Percentiles rank a stretch among this genome's conserved stretches.
Conservation (phyloP, 2,888 invertebrate genomes). For the Cantharis flavilabris region DNA sequence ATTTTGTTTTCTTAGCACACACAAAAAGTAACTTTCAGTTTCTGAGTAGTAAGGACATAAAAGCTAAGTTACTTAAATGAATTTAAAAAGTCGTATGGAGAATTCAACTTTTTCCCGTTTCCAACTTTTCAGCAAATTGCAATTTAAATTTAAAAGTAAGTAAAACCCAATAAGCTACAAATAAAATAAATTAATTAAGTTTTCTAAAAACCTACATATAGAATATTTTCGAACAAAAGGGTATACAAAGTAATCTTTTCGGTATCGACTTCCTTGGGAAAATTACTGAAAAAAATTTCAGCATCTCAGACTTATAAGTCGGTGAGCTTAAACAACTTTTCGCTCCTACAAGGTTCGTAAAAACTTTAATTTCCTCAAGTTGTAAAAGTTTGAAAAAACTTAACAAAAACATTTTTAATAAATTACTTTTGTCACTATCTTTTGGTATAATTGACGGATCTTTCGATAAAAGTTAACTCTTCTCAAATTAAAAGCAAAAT, state of each 20-base stretch:
- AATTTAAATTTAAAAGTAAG: background rate
- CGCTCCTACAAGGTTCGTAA: background rate
- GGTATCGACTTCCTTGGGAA: background rate
- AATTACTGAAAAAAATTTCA: background rate
- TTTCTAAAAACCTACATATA: background rate
- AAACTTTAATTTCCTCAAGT: background rate
- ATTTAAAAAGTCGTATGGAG: background rate
- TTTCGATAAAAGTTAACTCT: background rate
- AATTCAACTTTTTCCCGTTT: background rate
- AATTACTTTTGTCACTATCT: background rate
- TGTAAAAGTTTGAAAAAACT: background rate
- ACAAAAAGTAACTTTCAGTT: background rate
- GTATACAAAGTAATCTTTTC: background rate
- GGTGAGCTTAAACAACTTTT: background rate
- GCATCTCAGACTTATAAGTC: background rate
- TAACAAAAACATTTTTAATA: background rate
- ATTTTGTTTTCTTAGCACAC: background rate
- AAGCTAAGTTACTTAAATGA: background rate
- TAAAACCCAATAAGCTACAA: background rate
- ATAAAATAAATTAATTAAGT: background rate
- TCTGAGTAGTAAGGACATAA: background rate
- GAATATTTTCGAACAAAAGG: background rate
- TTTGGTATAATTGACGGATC: background rate
- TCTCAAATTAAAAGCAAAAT: background rate
- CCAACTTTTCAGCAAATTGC: background rate